These are phyloP conservation scores for Magallana ariakensis DNA, from an alignment of 1,140 invertebrate genomes.

Conservation along the genomic window DNA sequence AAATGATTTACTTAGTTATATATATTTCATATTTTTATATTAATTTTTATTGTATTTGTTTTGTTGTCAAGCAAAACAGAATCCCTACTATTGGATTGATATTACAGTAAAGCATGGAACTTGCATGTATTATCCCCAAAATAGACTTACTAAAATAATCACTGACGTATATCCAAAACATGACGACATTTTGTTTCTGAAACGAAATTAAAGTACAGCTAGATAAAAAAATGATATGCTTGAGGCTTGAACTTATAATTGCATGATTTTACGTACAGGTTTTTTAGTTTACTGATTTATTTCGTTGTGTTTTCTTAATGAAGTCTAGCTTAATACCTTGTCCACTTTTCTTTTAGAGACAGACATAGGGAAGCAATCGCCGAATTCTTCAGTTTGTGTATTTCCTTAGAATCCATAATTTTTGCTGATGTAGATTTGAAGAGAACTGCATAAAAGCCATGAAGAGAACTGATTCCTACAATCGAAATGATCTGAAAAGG, in stretches of 20 bases:
- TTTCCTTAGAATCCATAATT: background rate
- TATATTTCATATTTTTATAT: too few relatives aligned
- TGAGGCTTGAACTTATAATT: too few relatives aligned
- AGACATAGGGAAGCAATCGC: background rate
- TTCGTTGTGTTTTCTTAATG: background rate
- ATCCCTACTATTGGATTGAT: too few relatives aligned
- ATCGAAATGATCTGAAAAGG: background rate
- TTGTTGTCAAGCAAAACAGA: too few relatives aligned
- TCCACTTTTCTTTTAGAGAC: background rate
- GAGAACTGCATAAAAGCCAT: background rate
- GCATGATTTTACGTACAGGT: background rate
- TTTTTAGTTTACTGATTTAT: background rate
- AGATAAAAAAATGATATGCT: background rate
- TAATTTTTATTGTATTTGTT: too few relatives aligned
- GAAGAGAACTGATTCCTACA: background rate
- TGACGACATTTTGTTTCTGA: background rate
- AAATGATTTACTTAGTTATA: too few relatives aligned
- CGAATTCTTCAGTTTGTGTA: constrained; percentile 1
- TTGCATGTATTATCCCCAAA: too few relatives aligned
- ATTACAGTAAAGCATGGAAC: too few relatives aligned
- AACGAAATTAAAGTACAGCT: background rate
- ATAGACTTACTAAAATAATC: background rate
- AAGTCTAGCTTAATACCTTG: background rate
- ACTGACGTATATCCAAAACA: background rate
- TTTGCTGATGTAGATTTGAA: background rate